These are phyloP conservation scores for Engraulis encrasicolus DNA, from an alignment of 2,113 vertebrate species.

Conservation along the genomic window DNA sequence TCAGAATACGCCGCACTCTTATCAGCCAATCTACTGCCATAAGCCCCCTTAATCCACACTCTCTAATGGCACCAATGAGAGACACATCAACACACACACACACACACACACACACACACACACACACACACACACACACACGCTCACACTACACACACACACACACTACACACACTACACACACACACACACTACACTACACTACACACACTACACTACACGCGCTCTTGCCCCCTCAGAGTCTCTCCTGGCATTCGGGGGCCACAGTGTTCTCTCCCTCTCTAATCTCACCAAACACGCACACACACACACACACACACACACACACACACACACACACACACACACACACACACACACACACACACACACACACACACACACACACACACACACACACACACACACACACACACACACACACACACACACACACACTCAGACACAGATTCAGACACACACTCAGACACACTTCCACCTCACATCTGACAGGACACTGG, in stretches of 20 bases:
- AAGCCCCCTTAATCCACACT: constrained; percentile 81
- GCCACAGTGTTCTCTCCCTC: background rate
- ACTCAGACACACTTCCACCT: background rate
- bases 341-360: background rate
- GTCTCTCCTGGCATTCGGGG: background rate
- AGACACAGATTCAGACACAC: too few relatives aligned
- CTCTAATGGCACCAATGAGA: constrained; percentile 82
- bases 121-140: too few relatives aligned
- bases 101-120: too few relatives aligned
- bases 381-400: background rate
- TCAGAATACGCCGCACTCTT: constrained; percentile 79
- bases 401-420: too few relatives aligned
- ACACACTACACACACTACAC: too few relatives aligned
- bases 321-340: background rate
- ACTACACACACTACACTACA: too few relatives aligned
- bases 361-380: too few relatives aligned
- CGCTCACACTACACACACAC: too few relatives aligned
- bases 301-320: background rate
- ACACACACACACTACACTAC: too few relatives aligned
- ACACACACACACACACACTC: background rate
- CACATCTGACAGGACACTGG: background rate
- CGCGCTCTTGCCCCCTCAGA: background rate
- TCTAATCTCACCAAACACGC: background rate
- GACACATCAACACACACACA: constrained; percentile 66
- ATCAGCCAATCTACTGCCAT: constrained; percentile 77